A percentile compares a stretch with the other conserved stretches of the same genome.
Evolutionary conservation across 2,797 vertebrate genomes (phyloP).

Genomic region (Microctenopoma lineatum): DNA sequence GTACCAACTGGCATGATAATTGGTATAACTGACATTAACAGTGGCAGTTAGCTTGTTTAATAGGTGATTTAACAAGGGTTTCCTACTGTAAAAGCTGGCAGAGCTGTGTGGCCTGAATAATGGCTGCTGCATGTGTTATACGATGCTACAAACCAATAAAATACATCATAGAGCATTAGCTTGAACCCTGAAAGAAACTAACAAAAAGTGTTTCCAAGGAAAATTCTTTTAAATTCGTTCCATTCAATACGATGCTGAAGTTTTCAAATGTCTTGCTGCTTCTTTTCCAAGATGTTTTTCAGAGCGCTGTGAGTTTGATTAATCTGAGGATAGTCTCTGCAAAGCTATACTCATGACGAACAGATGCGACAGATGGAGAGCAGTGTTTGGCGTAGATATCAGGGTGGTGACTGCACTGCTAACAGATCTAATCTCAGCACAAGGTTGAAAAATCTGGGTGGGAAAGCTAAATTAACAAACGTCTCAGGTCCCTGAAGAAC

Average conservation of each 20-base stretch:
- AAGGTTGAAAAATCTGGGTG: conserved; percentile 25
- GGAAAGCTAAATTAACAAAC: conserved; percentile 20
- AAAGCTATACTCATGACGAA: conserved; percentile 15
- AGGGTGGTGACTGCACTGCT: conserved; percentile 11
- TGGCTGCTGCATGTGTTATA: conserved; percentile 37
- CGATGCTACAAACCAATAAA: conserved; percentile 49
- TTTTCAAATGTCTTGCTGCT: background rate
- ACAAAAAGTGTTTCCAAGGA: conserved; percentile 30
- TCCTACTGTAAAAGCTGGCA: conserved; percentile 47
- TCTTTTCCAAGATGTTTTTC: conserved; percentile 10
- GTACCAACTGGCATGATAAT: conserved; percentile 38
- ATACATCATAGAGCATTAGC: conserved; percentile 24
- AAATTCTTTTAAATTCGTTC: conserved; percentile 14
- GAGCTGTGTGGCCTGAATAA: conserved; percentile 45
- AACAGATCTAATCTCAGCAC: conserved; percentile 25
- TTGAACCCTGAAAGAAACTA: conserved; percentile 34
- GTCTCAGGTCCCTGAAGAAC: conserved; percentile 6
- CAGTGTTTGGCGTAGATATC: conserved; percentile 22
- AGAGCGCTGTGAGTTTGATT: conserved; percentile 16
- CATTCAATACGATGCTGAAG: background rate
- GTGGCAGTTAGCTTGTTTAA: conserved; percentile 31
- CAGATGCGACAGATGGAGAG: conserved; percentile 32
- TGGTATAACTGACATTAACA: conserved; percentile 41
- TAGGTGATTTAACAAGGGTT: conserved; percentile 42
- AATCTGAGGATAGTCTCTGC: conserved; percentile 7